phyloP scores from a whole-genome alignment of 2,113 vertebrate species.

The Tachysurus fulvidraco region DNA sequence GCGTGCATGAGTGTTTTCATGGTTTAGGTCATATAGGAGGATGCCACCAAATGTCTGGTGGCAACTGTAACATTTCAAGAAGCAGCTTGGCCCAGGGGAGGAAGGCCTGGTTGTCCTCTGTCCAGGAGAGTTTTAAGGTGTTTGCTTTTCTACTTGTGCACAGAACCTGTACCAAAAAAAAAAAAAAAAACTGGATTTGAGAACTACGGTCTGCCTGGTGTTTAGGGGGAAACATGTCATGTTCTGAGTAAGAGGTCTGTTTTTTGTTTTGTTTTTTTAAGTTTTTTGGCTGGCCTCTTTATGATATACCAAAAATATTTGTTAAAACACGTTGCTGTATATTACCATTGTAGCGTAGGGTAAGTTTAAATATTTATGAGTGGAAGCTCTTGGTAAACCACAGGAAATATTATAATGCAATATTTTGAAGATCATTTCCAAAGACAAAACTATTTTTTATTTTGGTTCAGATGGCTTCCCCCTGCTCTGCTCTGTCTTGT shows the following conservation, averaged over 20 bases:
- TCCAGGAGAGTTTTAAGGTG: slow-evolving; percentile 26
- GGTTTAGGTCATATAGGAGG: slow-evolving; percentile 26
- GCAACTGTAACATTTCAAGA: slow-evolving; percentile 31
- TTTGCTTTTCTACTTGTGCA: slow-evolving; percentile 74
- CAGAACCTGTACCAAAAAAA: slow-evolving; percentile 84
- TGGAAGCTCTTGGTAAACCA: slow-evolving; percentile 72
- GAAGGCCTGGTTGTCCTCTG: slow-evolving; percentile 13
- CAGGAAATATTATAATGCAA: slow-evolving; percentile 78
- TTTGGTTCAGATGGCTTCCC: slow-evolving; percentile 53
- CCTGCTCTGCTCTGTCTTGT: slow-evolving; percentile 66
- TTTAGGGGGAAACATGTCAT: slow-evolving; percentile 67
- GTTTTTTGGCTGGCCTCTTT: slow-evolving; percentile 68
- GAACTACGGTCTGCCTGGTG: slow-evolving; percentile 80
- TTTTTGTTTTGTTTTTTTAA: slow-evolving; percentile 48
- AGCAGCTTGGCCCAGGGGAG: neutral
- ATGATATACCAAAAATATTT: slow-evolving; percentile 85
- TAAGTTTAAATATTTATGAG: slow-evolving; percentile 79
- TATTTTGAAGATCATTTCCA: slow-evolving; percentile 80
- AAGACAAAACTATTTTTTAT: slow-evolving; percentile 67
- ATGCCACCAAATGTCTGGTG: slow-evolving; percentile 21
- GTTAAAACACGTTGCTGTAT: slow-evolving; percentile 75
- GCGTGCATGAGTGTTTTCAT: neutral
- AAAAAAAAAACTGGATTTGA: slow-evolving; percentile 82
- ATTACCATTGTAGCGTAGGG: slow-evolving; percentile 76
- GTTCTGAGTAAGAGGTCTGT: slow-evolving; percentile 57